These are phyloP conservation scores for Ceyx melanurus DNA, from an alignment of 2,113 vertebrate genomes.

Conservation along the genomic window DNA sequence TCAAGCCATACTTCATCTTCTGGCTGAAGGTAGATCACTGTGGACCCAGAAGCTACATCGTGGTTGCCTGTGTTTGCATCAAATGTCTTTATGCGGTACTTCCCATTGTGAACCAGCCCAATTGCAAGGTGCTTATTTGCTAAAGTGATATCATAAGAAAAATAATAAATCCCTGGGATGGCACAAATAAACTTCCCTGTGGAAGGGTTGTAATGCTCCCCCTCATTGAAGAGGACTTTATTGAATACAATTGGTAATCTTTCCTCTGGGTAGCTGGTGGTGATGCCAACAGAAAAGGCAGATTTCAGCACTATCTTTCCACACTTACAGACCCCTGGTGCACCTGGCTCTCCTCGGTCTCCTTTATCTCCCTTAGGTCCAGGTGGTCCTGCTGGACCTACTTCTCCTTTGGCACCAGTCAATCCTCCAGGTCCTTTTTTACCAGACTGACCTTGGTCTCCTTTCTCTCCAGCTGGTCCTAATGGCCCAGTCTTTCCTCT, in stretches of 20 bases:
- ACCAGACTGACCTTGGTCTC: conserved; percentile 87
- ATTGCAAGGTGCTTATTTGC: conserved; percentile 98
- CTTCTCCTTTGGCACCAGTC: conserved; percentile 79
- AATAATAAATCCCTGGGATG: conserved; percentile 94
- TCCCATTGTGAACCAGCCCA: conserved; percentile 91
- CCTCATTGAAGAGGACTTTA: conserved; percentile 94
- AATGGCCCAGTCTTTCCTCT: conserved; percentile 88
- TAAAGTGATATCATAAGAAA: conserved; percentile 96
- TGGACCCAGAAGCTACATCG: conserved; percentile 93
- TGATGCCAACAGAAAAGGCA: conserved; percentile 96
- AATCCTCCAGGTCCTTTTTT: conserved; percentile 88
- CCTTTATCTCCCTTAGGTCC: conserved; percentile 89
- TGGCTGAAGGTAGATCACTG: conserved; percentile 89
- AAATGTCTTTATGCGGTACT: conserved; percentile 93
- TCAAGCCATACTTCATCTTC: conserved; percentile 98
- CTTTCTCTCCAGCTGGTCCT: conserved; percentile 88
- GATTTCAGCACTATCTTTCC: conserved; percentile 91
- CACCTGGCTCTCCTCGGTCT: conserved; percentile 80
- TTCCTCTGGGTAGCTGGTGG: conserved; percentile 94
- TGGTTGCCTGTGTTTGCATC: conserved; percentile 98
- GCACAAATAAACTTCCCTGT: conserved; percentile 96
- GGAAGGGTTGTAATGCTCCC: conserved; percentile 89
- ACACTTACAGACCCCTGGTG: conserved; percentile 87
- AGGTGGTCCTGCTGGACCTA: conserved; percentile 77
- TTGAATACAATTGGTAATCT: conserved; percentile 92